Evolutionary conservation across 53 echinoderm and acorn worm genomes (phyloP).

Genomic region (Patiria pectinifera): DNA sequence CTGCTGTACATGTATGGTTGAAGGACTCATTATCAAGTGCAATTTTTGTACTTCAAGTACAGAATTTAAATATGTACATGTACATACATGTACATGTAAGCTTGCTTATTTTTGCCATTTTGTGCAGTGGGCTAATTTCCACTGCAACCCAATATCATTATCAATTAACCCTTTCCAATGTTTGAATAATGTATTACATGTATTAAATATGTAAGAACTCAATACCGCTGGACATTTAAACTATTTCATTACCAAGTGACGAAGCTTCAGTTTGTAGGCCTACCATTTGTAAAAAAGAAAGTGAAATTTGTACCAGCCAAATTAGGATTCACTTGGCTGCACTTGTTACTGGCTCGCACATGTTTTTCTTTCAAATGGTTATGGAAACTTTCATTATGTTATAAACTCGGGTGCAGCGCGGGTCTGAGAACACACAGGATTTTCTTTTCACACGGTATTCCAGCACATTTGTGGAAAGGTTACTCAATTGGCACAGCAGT

Average conservation of each 20-base stretch:
- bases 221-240: background rate
- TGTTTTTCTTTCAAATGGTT: background rate
- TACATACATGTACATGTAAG: background rate
- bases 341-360: background rate
- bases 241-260: background rate
- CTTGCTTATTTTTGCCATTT: background rate
- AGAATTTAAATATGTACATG: no score
- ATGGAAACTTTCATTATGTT: background rate
- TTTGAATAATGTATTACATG: background rate
- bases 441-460: slow-evolving; percentile 24
- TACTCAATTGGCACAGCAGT: background rate
- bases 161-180: background rate
- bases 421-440: slow-evolving; percentile 14
- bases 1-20: no score
- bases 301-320: background rate
- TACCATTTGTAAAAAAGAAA: background rate
- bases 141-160: no score
- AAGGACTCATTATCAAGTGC: no score
- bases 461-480: background rate
- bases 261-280: background rate
- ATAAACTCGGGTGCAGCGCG: background rate
- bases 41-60: no score
- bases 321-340: background rate
- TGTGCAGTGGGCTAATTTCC: background rate
- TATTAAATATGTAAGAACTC: background rate